These are phyloP conservation scores for Drosophila villosipedis DNA, from an alignment of 2,888 invertebrate genomes.

Conservation along the genomic window DNA sequence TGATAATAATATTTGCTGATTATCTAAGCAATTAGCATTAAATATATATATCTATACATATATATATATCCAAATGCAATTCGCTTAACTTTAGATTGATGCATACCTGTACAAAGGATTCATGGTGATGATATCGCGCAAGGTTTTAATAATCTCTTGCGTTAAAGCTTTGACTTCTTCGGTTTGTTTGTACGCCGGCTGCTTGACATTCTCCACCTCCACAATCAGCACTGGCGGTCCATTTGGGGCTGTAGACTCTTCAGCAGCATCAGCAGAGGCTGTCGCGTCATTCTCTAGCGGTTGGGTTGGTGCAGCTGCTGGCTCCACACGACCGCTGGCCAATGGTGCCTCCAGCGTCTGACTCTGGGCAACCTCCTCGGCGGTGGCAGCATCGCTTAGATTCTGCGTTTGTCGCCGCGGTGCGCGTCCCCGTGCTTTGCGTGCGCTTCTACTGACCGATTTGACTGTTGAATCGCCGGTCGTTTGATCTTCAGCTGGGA, in stretches of 20 bases:
- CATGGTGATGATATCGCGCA: conserved; percentile 98
- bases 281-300: conserved; percentile 8
- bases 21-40: conserved; percentile 1
- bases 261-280: conserved; percentile 13
- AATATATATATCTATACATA: neutral
- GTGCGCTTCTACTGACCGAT: conserved; percentile 82
- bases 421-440: conserved; percentile 85
- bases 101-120: conserved; percentile 94
- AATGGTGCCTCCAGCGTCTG: conserved; percentile 50
- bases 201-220: conserved; percentile 96
- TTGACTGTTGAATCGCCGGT: conserved; percentile 82
- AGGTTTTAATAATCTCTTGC: conserved; percentile 98
- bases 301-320: conserved; percentile 30
- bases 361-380: conserved; percentile 40
- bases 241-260: neutral
- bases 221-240: conserved; percentile 91
- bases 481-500: conserved; percentile 90
- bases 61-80: neutral
- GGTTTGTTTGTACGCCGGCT: conserved; percentile 94
- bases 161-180: conserved; percentile 98
- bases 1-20: neutral
- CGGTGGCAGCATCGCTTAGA: conserved; percentile 28
- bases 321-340: conserved; percentile 30
- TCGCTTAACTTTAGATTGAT: neutral
- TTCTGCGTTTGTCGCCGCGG: conserved; percentile 77